Evolutionary conservation across 1,140 invertebrate species (phyloP).

Genomic region (Drosophila willistoni): DNA sequence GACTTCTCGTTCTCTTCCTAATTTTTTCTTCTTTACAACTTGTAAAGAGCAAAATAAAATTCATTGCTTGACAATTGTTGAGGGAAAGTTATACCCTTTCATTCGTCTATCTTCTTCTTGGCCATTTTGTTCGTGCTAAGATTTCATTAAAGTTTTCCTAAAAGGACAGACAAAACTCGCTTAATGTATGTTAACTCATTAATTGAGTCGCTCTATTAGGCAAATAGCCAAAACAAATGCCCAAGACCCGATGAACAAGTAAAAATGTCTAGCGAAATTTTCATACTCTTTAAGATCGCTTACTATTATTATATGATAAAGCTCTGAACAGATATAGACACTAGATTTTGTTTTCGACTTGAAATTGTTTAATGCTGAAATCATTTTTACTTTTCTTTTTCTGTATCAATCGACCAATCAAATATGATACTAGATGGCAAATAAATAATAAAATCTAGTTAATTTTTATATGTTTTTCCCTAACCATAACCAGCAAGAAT

Average conservation of each 20-base stretch:
- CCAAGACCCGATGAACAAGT: constrained; percentile 29
- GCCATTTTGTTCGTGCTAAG: constrained; percentile 60
- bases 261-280: constrained; percentile 14
- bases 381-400: no score
- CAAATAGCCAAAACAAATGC: constrained; percentile 33
- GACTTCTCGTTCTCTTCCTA: constrained; percentile 12
- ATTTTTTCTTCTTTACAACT: constrained; percentile 54
- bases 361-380: no score
- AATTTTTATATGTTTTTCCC: neutral
- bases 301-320: constrained; percentile 22
- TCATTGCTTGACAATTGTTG: constrained; percentile 73
- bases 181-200: constrained; percentile 68
- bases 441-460: neutral
- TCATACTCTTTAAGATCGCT: constrained; percentile 11
- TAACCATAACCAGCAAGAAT: neutral
- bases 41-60: constrained; percentile 73
- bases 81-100: constrained; percentile 34
- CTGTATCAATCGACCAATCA: no score
- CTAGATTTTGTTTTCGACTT: no score
- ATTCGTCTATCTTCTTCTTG: neutral
- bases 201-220: constrained; percentile 76
- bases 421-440: no score
- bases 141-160: constrained; percentile 71
- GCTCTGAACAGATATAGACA: no score
- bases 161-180: constrained; percentile 53